Base-by-base conservation (phyloP, 2,888 invertebrate genomes). In the Autographa pulchrina region DNA sequence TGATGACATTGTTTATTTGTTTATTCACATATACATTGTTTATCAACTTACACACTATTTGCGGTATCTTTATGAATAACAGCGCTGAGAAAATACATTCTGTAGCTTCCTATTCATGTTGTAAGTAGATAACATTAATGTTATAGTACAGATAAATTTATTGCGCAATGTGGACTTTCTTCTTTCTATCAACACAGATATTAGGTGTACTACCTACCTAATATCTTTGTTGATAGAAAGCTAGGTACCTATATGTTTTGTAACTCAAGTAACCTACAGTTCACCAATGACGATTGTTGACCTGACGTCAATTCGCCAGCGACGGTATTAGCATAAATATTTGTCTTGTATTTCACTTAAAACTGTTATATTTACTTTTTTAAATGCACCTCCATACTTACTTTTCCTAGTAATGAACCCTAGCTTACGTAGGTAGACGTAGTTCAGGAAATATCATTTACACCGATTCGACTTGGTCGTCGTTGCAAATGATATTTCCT, bases 251-350 rank as follows among this genome's bases (percentile, higher is more conserved):
- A 25, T 18, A 18, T 20, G 18, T 18, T 54, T 54, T 18, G 54
- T 54, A n/a, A 35, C n/a, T 54, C 67, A 70, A 9, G n/a, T 70
- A 79, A 67, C 62, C 59, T 54, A 64, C 31, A 80, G 80, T 75
- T 77, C 76, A 77, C 62, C 9, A 62, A 64, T 38, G 80, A 68
- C 54, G 63, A 16, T n/a, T 31, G 52, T 75, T 66, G 32, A 61
- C 75, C 79, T 77, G 62, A 62, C 75, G 67, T 75, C 77, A 77
- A 73, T 56, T 66, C 56, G 38, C 43, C n/a, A 35, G 6, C 62
- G 66, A 48, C 59, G 14, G 59, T 62, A 58, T 52, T 48, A 25
- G 18, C 31, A 38, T 56, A 56, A 56, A 62, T 52, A 62, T 52
- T 52, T 25, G 56, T 52, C 61, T 52, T 35, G 18, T 18, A 11